Evolutionary conservation across 2,113 vertebrate species (phyloP), one percentile per base, ranked within the genome.

Genomic region (Pterocles burchelli): DNA sequence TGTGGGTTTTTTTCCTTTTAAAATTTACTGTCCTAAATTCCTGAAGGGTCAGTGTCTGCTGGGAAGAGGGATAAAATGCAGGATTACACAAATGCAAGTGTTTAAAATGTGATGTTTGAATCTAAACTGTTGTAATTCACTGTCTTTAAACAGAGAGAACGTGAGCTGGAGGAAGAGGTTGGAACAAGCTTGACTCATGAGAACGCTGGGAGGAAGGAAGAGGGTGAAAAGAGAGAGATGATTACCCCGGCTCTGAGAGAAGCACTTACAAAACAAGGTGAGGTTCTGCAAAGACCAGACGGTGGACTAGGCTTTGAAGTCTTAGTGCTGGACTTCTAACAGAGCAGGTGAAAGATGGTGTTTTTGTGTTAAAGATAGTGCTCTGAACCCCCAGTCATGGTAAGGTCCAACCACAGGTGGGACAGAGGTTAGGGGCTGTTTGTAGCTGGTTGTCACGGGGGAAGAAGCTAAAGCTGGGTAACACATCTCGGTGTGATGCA

Each of bases 231-330:
- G 82, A 97, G 99, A 92, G 99, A 99, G 89, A 99, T 99, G 99
- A 99, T 99, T 79, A 99, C 99, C 1, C 98, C 98, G 0, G 98
- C 98, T 51, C 98, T 99, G 41, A 98, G 98, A 74, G 98, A 98
- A 25, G 98, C 98, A 0, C 98, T 99, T 19, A 98, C 98, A 10
- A 99, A 99, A 55, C 99, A 99, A 99, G 99, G 99, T 99, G 96
- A 94, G 66, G 41, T 22, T 54, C 74, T 41, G 16, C 31, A 5
- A 26, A 20, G 48, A 24, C 62, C 29, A 6, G 41, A 3, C 17
- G 45, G 20, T 43, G 81, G n/a, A 34, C 4, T 20, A 38, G 49
- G 7, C 19, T 87, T 68, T 45, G 28, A 36, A 20, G 10, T 11
- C n/a, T 17, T 13, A 7, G 29, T 38, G 34, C 29, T n/a, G 36